phyloP scores from a whole-genome alignment of 2,797 vertebrate genomes.

The Micromesistius poutassou region DNA sequence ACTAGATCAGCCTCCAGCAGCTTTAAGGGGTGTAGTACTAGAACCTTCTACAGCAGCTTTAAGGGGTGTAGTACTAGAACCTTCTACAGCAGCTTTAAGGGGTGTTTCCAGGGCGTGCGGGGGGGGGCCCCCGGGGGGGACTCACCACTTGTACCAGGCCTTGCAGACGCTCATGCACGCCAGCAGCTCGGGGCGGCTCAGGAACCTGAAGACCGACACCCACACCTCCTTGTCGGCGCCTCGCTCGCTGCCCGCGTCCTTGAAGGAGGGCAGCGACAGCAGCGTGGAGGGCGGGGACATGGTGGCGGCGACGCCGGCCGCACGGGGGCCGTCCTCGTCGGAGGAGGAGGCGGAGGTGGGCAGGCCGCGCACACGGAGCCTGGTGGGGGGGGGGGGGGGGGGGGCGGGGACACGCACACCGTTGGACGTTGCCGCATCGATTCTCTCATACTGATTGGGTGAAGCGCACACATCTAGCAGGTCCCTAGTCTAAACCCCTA shows the following conservation, averaged over 20 bases:
- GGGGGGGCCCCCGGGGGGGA: conserved; percentile 19
- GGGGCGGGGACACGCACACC: background rate
- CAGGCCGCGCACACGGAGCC: conserved; percentile 55
- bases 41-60: no score
- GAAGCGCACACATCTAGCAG: background rate
- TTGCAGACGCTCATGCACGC: conserved; percentile 98
- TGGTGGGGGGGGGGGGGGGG: conserved; percentile 26
- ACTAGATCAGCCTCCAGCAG: no score
- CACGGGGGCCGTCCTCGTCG: conserved; percentile 57
- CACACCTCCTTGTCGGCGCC: conserved; percentile 94
- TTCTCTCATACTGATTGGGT: background rate
- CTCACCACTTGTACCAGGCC: conserved; percentile 99
- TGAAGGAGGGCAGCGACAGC: conserved; percentile 72
- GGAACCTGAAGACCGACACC: conserved; percentile 94
- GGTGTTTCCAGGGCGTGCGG: no score
- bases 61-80: no score
- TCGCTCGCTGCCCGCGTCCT: conserved; percentile 81
- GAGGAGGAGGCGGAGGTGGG: conserved; percentile 53
- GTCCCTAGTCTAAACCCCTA: background rate
- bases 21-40: no score
- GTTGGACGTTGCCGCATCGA: background rate
- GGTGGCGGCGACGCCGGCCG: conserved; percentile 27
- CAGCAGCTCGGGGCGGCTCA: conserved; percentile 87
- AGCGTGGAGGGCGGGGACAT: conserved; percentile 63
- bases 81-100: no score